phyloP scores from a whole-genome alignment of 2,113 vertebrate genomes.

The Anguilla rostrata region DNA sequence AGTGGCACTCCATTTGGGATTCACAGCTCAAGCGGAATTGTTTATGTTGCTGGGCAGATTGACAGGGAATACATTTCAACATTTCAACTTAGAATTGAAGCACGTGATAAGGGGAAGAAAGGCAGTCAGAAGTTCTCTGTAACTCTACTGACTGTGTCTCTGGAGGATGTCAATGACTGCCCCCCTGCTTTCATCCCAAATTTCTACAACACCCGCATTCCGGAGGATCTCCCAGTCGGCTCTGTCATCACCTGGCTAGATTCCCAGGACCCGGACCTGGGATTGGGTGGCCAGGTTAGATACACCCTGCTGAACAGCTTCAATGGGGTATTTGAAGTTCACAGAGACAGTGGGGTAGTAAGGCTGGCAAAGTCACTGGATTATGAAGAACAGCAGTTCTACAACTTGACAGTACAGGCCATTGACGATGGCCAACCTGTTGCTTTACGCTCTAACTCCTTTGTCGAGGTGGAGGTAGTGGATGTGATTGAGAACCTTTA shows the following conservation, averaged over 20 bases:
- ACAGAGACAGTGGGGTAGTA: conserved; percentile 80
- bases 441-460: conserved; percentile 82
- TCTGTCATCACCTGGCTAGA: conserved; percentile 91
- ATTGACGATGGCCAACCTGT: conserved; percentile 85
- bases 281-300: conserved; percentile 84
- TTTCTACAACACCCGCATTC: conserved; percentile 81
- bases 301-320: conserved; percentile 88
- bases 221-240: conserved; percentile 88
- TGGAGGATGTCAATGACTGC: conserved; percentile 94
- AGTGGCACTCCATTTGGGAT: conserved; percentile 83
- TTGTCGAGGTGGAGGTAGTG: conserved; percentile 91
- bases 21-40: conserved; percentile 83
- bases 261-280: conserved; percentile 87
- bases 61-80: conserved; percentile 84
- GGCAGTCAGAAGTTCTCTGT: conserved; percentile 81
- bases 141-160: conserved; percentile 79
- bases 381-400: conserved; percentile 92
- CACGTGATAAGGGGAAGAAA: conserved; percentile 83
- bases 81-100: conserved; percentile 86
- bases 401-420: conserved; percentile 85
- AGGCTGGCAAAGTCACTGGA: conserved; percentile 85
- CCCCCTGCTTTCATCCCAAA: conserved; percentile 86
- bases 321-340: conserved; percentile 88
- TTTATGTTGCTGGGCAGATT: conserved; percentile 81
- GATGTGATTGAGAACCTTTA: conserved; percentile 96